Base-by-base conservation (phyloP, 2,888 invertebrate species). In the Drosophila anomelani region DNA sequence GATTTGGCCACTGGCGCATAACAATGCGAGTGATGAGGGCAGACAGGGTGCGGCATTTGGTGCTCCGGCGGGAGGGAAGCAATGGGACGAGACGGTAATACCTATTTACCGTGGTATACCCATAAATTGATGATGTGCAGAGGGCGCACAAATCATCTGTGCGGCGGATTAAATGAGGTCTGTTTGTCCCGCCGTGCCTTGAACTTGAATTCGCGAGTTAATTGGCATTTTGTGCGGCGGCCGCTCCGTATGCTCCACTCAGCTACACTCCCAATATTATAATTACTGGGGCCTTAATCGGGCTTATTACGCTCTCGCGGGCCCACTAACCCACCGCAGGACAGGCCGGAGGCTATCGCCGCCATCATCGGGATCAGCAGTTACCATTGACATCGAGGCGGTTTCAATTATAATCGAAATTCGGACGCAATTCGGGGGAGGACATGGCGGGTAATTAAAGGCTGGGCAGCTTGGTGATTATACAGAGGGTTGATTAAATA, bases 21-120 rank as follows among this genome's bases (percentile, higher is more conserved):
- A 84, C 81, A 84, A 81, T 83, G 81, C 78, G 64, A 80, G 78
- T 85, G 84, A 84, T 81, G 83, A 83, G 83, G 83, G 84, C 84
- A 85, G 84, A 83, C 84, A 84, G 72, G 15, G 34, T 9, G 51
- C 29, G 29, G 29, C 29, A 29, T 29, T 29, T 29, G 8, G 29
- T 29, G 29, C 29, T 29, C 29, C 29, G 29, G 29, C 29, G 29
- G 34, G 34, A 34, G 34, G 34, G 34, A 34, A 34, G 34, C 34
- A 23, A 2, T 36, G 44, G 51, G 34, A 43, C 29, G 13, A 44
- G 38, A 8, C 23, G 39, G 43, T 47, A 61, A 56, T 55, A 56
- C 60, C 60, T 44, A 69, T 39, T 46, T 32, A 54, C 34, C 43
- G 43, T 20, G 43, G 20, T 6, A 39, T 49, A 57, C 62, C 67